Conservation (phyloP, 1,140 invertebrate species). For the Scaptomyza montana region DNA sequence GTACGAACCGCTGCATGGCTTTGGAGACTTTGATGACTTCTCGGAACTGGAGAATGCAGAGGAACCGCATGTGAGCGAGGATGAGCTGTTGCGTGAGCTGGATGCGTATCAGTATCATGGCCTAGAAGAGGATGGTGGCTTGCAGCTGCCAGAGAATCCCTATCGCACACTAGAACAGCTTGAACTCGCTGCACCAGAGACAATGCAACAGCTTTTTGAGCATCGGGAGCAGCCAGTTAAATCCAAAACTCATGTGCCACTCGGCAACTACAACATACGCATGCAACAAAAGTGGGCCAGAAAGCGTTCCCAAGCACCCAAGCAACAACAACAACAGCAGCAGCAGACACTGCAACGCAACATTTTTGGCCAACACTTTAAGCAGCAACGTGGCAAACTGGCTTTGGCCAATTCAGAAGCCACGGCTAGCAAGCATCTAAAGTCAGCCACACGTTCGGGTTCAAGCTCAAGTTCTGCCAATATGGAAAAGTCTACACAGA, state of each 20-base stretch:
- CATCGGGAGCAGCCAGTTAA: conserved; percentile 56
- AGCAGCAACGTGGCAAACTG: conserved; percentile 71
- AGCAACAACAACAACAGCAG: conserved; percentile 9
- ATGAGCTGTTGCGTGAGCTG: conserved; percentile 70
- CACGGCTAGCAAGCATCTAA: conserved; percentile 66
- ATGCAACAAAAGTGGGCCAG: conserved; percentile 75
- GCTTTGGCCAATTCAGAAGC: conserved; percentile 66
- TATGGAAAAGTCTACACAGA: conserved; percentile 40
- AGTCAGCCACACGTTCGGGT: conserved; percentile 55
- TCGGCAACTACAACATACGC: conserved; percentile 64
- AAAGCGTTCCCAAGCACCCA: conserved; percentile 55
- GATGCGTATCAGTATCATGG: conserved; percentile 79
- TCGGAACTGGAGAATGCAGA: conserved; percentile 65
- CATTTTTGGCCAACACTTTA: conserved; percentile 74
- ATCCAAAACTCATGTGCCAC: conserved; percentile 27
- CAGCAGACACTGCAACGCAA: conserved; percentile 64
- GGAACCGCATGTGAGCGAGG: conserved; percentile 57
- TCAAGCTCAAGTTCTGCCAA: conserved; percentile 30
- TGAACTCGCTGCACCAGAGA: conserved; percentile 54
- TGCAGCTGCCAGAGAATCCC: conserved; percentile 58
- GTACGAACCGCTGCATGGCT: conserved; percentile 66
- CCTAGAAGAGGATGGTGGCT: conserved; percentile 56
- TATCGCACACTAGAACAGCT: conserved; percentile 67
- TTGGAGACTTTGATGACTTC: conserved; percentile 76
- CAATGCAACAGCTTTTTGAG: conserved; percentile 69